Conservation (phyloP, 2,797 vertebrate species). For the Chromis chromis region DNA sequence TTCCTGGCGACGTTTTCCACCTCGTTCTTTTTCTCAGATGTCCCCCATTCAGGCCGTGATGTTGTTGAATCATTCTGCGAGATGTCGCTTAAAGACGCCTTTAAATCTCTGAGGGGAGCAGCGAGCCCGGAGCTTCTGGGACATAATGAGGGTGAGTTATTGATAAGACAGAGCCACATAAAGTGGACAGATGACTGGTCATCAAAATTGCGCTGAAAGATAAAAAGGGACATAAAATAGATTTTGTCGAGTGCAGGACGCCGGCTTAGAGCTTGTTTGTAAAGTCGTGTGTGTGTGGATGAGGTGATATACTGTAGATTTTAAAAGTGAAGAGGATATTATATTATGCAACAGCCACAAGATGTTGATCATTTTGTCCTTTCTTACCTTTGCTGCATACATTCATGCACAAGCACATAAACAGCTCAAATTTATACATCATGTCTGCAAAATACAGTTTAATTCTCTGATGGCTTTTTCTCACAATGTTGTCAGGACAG, state of each 20-base stretch:
- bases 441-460: not conserved
- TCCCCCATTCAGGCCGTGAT: conserved; percentile 27
- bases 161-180: conserved; percentile 60
- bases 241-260: conserved; percentile 57
- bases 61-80: conserved; percentile 39
- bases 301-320: conserved; percentile 10
- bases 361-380: not conserved
- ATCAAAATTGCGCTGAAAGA: conserved; percentile 53
- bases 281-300: conserved; percentile 10
- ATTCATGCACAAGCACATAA: not conserved
- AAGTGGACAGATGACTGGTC: conserved; percentile 65
- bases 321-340: conserved; percentile 23
- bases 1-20: conserved; percentile 28
- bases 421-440: not conserved
- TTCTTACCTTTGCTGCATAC: not conserved
- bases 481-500: not conserved
- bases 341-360: not conserved
- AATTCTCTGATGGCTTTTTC: not conserved
- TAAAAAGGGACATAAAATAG: conserved; percentile 59
- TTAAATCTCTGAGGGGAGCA: conserved; percentile 54
- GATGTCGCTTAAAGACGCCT: conserved; percentile 37
- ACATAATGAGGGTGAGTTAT: conserved; percentile 65
- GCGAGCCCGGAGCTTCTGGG: conserved; percentile 28
- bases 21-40: conserved; percentile 28
- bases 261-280: conserved; percentile 45